Percentiles rank a stretch among this genome's conserved stretches.
Conservation (phyloP, 1,140 invertebrate genomes). For the Drosophila kepulauana region DNA sequence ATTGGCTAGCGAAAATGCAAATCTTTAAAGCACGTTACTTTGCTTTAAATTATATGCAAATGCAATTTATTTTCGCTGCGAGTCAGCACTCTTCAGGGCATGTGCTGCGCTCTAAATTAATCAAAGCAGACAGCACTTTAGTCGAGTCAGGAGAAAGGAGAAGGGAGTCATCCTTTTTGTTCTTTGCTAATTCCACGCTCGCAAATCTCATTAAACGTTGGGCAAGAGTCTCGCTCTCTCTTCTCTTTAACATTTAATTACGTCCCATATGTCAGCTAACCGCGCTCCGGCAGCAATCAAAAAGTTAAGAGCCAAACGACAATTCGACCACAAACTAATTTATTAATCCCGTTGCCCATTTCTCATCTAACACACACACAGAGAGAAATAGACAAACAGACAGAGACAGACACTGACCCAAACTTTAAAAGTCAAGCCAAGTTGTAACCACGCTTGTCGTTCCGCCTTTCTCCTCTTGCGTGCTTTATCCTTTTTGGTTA, state of each 20-base stretch:
- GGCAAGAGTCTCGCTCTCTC: neutral
- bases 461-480: slow-evolving; percentile 5
- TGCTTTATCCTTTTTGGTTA: slow-evolving; percentile 18
- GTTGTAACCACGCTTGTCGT: slow-evolving; percentile 43
- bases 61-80: too few species aligned
- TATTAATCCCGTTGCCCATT: slow-evolving; percentile 64
- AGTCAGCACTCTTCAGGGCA: too few species aligned
- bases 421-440: slow-evolving; percentile 60
- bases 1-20: too few species aligned
- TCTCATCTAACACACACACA: slow-evolving; percentile 20
- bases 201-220: slow-evolving; percentile 3
- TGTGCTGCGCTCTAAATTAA: neutral
- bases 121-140: neutral
- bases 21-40: too few species aligned
- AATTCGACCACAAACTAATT: slow-evolving; percentile 81
- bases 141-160: neutral
- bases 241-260: slow-evolving; percentile 61
- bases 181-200: neutral
- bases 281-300: slow-evolving; percentile 68
- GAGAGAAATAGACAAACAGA: neutral
- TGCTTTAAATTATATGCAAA: too few species aligned
- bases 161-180: neutral
- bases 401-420: slow-evolving; percentile 2
- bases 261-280: slow-evolving; percentile 69
- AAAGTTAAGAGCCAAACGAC: slow-evolving; percentile 79